Conservation (phyloP, 2,113 vertebrate species). For the Rhadina sibilatrix region DNA sequence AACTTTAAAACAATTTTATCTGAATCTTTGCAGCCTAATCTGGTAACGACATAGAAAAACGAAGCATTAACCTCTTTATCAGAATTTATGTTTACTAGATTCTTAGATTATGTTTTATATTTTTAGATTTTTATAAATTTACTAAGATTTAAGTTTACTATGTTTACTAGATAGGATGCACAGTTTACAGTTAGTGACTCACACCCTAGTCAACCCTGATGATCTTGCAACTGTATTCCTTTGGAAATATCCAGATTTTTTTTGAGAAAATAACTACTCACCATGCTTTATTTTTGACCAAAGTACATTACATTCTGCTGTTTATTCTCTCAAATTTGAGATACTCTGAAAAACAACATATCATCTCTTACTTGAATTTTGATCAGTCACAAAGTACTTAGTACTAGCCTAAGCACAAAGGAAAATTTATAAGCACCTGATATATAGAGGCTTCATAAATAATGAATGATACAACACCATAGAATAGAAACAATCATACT, state of each 20-base stretch:
- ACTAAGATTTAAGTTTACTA: not conserved
- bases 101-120: too few relatives aligned
- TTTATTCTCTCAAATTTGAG: not conserved
- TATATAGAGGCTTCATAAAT: not conserved
- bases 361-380: not conserved
- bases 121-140: not conserved
- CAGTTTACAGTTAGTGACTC: not conserved
- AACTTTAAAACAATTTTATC: not conserved
- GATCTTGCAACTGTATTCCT: not conserved
- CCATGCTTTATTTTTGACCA: not conserved
- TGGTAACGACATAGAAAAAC: not conserved
- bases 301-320: not conserved
- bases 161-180: not conserved
- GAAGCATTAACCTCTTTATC: not conserved
- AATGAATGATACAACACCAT: not conserved
- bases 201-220: not conserved
- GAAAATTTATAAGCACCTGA: not conserved
- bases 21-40: not conserved
- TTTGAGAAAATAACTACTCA: not conserved
- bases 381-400: not conserved
- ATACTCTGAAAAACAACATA: not conserved
- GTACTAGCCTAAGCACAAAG: not conserved
- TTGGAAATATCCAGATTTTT: not conserved
- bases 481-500: not conserved
- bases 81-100: not conserved